Conservation (phyloP, 2,888 invertebrate genomes). For the Aspidiotus destructor region DNA sequence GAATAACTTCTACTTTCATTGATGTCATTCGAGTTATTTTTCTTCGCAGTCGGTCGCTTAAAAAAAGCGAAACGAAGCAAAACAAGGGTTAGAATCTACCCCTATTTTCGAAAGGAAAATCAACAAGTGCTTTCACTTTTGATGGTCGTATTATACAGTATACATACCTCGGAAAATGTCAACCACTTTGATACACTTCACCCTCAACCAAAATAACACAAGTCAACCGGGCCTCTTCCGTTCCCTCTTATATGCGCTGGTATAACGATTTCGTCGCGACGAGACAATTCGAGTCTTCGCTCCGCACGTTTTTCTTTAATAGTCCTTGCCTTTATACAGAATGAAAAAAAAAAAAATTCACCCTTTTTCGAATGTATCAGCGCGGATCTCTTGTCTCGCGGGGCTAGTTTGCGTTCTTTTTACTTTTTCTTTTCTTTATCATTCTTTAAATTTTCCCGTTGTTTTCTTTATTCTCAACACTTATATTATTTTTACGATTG, state of each 20-base stretch:
- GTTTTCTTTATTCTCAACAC: not conserved
- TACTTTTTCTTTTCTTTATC: constrained; percentile 11
- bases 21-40: not conserved
- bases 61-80: not conserved
- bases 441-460: not conserved
- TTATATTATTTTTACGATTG: constrained; percentile 13
- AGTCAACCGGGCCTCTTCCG: not conserved
- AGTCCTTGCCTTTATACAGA: not conserved
- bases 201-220: constrained; percentile 13
- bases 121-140: not conserved
- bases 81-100: not conserved
- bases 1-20: not conserved
- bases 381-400: constrained; percentile 11
- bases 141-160: not conserved
- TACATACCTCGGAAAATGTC: constrained; percentile 15
- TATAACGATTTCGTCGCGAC: constrained; percentile 1
- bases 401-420: constrained; percentile 21
- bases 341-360: constrained; percentile 2
- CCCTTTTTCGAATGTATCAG: constrained; percentile 12
- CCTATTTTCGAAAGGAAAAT: not conserved
- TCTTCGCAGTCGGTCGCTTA: not conserved
- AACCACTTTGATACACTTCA: constrained; percentile 25
- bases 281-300: constrained; percentile 12
- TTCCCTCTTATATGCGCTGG: not conserved
- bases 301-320: not conserved